Base-by-base conservation (phyloP, 2,113 vertebrate genomes). In the Phaethornis superciliosus region DNA sequence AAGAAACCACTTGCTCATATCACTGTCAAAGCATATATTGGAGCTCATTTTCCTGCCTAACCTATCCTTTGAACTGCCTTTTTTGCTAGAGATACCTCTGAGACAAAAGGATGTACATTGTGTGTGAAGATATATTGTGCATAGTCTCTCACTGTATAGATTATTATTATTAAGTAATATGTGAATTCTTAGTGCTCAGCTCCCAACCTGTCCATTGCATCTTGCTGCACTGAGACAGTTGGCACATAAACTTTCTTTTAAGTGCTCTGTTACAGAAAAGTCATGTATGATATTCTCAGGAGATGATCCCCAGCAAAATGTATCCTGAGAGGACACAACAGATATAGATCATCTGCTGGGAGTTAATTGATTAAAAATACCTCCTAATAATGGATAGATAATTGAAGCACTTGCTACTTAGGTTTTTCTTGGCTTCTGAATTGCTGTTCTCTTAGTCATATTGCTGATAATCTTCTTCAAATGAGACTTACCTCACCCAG, bases 21-120 rank as follows among this genome's bases (percentile, higher is more conserved):
- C 4, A 5, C 17, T 46, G 1, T 13, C n/a, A 47, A 2, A 24
- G 19, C 6, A 10, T 10, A 19, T 6, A 8, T 1, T 33, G 44
- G 46, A 88, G 46, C 62, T 76, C 49, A 64, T 78, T 42, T n/a
- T 28, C 44, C 35, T 67, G 33, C 44, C 37, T 40, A 42, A 35
- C 3, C 13, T 84, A 60, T 26, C 16, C 44, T 56, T 59, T 12
- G 35, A 75, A 58, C 30, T 64, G 51, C 20, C 47, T 63, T 58
- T n/a, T 72, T 27, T 62, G 37, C 47, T 63, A 74, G 60, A 11
- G 33, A 35, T 37, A 8, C 13, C 15, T 60, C 28, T 44, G 37
- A 78, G 60, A 42, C 26, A n/a, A 56, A n/a, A 72, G 69, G 69
- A 30, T 59, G 2, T 33, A 42, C 26, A 11, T 40, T 21, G 15